Conservation (phyloP, 1,140 invertebrate genomes). For the Drosophila paulistorum region DNA sequence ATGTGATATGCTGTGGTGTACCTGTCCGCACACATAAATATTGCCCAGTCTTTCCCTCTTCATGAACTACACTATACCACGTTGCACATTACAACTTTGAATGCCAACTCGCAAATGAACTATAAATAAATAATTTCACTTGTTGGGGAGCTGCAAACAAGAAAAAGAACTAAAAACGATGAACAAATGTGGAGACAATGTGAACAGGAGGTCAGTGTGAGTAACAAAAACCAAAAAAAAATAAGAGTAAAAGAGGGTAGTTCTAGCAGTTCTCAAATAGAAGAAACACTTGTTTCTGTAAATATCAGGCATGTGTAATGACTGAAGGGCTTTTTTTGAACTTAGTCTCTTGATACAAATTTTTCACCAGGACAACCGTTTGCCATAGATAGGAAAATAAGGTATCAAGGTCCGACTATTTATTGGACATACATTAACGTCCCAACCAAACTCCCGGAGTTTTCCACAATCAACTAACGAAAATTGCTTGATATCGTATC, state of each 20-base stretch:
- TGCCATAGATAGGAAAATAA: too few relatives aligned
- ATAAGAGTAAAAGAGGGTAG: background rate
- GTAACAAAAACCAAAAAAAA: background rate
- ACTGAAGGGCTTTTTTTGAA: too few relatives aligned
- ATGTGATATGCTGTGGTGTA: conserved; percentile 25
- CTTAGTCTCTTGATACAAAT: too few relatives aligned
- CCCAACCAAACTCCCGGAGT: too few relatives aligned
- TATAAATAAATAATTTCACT: conserved; percentile 78
- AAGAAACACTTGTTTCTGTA: too few relatives aligned
- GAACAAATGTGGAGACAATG: conserved; percentile 25
- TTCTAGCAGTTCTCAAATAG: background rate
- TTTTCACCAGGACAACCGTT: too few relatives aligned
- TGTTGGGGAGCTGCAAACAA: conserved; percentile 49
- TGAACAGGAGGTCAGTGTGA: conserved; percentile 32
- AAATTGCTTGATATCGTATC: too few relatives aligned
- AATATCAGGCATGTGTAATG: too few relatives aligned
- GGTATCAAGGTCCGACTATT: too few relatives aligned
- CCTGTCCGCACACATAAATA: conserved; percentile 57
- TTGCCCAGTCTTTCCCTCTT: conserved; percentile 26
- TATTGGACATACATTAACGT: too few relatives aligned
- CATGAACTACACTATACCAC: conserved; percentile 15
- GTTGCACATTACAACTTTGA: conserved; percentile 67
- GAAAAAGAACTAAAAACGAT: conserved; percentile 30
- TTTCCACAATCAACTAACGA: too few relatives aligned
- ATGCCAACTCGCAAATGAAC: conserved; percentile 75